Evolutionary conservation across 2,797 vertebrate genomes (phyloP), one percentile per base, ranked within the genome.

Genomic region (Macropus fuliginosus): DNA sequence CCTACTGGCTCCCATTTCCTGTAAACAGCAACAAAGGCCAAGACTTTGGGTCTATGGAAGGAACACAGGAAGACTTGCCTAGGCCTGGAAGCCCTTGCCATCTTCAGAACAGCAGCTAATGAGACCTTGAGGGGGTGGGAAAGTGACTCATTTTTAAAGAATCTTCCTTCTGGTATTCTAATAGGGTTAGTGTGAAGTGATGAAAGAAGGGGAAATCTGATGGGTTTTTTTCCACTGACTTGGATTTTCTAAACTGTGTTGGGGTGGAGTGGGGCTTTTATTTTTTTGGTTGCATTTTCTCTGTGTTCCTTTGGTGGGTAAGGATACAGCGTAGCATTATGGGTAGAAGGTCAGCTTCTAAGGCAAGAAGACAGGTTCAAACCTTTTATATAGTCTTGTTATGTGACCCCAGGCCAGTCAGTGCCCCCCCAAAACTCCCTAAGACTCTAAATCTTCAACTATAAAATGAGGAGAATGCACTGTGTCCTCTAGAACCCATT

Each of bases 1-100:
- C 6, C 0, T 55, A 3, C 52, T 24, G 91, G 29, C 55, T 95
- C 92, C 97, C 0, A 0, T 94, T 98, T 98, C 95, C 97, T 98
- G 93, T 96, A 96, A 93, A 40, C 54, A 97, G 95, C 74, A 10
- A 3, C 74, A 93, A 0, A 0, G 94, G 81, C 87, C 16, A 55
- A 54, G 46, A 28, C n/a, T 74, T 66, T 91, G 46, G 55, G 5
- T 95, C 52, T 14, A 94, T 93, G 89, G 56, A 93, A 96, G 96
- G 94, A 98, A 91, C 95, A 56, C 95, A n/a, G 9, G 96, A 94
- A 56, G 2, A 27, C 0, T 74, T 29, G 54, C 21, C 95, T 92
- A 55, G 93, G 96, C 95, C 66, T 94, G 46, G 21, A 91, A 95
- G 55, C 91, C 54, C 16, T 91, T 54, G 81, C 94, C 94, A 3